Percentiles rank a stretch among this genome's conserved stretches.
Evolutionary conservation across 2,888 invertebrate genomes (phyloP).

Genomic region (Megamerina dolium): DNA sequence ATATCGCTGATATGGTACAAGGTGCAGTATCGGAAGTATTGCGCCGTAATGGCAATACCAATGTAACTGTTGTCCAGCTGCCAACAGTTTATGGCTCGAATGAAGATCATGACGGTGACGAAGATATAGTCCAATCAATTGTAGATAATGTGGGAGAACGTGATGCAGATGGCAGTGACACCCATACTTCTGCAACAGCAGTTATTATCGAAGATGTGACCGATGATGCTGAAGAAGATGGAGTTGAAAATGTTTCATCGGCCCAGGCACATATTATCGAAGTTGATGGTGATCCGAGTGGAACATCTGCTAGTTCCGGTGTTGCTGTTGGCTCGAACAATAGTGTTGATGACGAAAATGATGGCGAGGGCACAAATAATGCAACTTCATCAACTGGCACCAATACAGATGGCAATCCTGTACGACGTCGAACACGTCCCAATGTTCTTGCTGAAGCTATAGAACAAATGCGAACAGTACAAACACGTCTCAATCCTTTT

Average conservation of each 20-base stretch:
- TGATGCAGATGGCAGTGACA: conserved; percentile 5
- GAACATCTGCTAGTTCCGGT: conserved; percentile 13
- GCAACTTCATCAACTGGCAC: conserved; percentile 10
- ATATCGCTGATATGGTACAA: conserved; percentile 47
- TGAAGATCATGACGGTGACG: conserved; percentile 25
- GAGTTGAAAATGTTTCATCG: conserved; percentile 18
- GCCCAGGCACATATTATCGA: conserved; percentile 3
- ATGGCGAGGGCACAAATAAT: background rate
- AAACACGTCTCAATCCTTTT: conserved; percentile 59
- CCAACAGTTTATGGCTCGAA: conserved; percentile 41
- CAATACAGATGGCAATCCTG: conserved; percentile 19
- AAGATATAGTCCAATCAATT: too few species aligned
- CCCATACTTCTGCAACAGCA: conserved; percentile 23
- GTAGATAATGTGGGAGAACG: conserved; percentile 15
- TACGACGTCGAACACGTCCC: conserved; percentile 44
- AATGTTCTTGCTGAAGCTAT: conserved; percentile 44
- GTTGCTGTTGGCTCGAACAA: conserved; percentile 15
- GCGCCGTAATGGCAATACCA: conserved; percentile 42
- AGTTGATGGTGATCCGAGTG: conserved; percentile 3
- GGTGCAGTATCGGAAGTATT: conserved; percentile 48
- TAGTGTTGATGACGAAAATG: too few species aligned
- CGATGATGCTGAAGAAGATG: conserved; percentile 31
- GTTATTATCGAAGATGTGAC: conserved; percentile 37
- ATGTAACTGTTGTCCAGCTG: conserved; percentile 46
- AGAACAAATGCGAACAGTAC: conserved; percentile 42